phyloP scores from a whole-genome alignment of 2,113 vertebrate species.

The Furnarius figulus region DNA sequence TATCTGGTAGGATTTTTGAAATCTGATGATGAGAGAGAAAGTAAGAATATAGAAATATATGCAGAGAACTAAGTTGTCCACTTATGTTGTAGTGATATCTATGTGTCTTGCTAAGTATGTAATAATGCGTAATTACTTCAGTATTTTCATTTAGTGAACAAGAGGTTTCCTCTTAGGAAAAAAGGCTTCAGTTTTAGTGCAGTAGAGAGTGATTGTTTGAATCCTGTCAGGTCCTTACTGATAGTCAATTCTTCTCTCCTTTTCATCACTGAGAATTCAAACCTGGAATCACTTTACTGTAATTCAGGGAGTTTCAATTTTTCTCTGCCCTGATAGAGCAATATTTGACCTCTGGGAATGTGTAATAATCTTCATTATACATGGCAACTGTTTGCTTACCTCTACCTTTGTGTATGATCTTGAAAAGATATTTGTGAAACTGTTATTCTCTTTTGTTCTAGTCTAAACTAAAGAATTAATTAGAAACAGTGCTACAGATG shows the following conservation, averaged over 20 bases:
- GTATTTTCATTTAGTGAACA: background rate
- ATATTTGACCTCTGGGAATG: background rate
- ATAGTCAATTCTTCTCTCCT: background rate
- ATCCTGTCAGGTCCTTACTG: background rate
- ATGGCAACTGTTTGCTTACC: background rate
- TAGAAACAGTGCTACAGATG: background rate
- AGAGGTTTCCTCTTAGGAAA: background rate
- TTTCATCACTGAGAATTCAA: background rate
- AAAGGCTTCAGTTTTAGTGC: background rate
- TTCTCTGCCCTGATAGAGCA: background rate
- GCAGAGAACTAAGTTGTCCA: background rate
- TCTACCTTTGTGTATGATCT: background rate
- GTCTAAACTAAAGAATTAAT: slow-evolving; percentile 62
- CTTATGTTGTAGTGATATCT: background rate
- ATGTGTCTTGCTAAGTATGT: background rate
- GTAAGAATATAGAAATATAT: background rate
- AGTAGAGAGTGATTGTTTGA: background rate
- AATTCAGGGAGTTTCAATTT: background rate
- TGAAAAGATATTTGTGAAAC: background rate
- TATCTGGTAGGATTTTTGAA: background rate
- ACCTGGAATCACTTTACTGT: background rate
- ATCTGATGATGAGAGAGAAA: background rate
- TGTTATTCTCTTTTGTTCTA: background rate
- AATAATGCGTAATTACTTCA: background rate
- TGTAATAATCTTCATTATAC: background rate